Conservation (phyloP, 2,888 invertebrate genomes). For the Bombyx huttoni region DNA sequence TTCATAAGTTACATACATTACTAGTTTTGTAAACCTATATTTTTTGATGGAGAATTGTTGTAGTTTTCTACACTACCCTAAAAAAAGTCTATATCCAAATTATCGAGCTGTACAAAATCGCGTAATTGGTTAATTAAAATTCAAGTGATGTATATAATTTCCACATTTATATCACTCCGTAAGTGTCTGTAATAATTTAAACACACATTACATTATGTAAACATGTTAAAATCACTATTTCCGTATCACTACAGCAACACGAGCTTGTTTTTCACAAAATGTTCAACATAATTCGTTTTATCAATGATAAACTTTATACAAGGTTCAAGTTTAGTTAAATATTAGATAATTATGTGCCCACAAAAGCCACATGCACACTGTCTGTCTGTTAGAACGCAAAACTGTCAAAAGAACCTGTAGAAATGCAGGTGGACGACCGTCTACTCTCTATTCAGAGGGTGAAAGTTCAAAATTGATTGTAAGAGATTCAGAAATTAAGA, state of each 20-base stretch:
- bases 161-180: not conserved
- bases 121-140: not conserved
- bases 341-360: constrained; percentile 18
- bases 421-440: constrained; percentile 6
- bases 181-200: constrained; percentile 1
- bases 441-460: constrained; percentile 1
- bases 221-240: not conserved
- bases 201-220: constrained; percentile 3
- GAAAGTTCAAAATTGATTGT: constrained; percentile 17
- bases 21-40: too few species aligned
- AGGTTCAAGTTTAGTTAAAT: constrained; percentile 2
- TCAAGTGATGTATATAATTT: not conserved
- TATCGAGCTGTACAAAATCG: too few species aligned
- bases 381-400: constrained; percentile 32
- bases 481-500: constrained; percentile 21
- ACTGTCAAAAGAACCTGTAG: constrained; percentile 47
- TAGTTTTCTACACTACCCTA: too few species aligned
- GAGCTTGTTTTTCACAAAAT: not conserved
- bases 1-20: too few species aligned
- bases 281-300: not conserved
- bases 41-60: too few species aligned
- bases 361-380: constrained; percentile 49
- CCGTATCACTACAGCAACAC: not conserved
- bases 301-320: not conserved
- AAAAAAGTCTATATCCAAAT: too few species aligned